Evolutionary conservation across 2,113 vertebrate species (phyloP).

Genomic region (Myrmecophaga tridactyla): DNA sequence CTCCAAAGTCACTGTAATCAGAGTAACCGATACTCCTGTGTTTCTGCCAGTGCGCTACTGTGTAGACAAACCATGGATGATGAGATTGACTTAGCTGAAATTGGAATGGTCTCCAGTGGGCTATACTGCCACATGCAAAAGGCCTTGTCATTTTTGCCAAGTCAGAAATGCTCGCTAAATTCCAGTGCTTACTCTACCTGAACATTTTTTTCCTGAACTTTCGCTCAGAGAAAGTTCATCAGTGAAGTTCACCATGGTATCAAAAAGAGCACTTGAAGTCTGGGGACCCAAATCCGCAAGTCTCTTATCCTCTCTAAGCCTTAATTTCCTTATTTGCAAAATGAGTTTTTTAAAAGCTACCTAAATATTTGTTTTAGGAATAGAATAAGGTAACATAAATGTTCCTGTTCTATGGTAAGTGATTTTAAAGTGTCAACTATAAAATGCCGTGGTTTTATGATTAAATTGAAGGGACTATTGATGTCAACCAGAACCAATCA

Average conservation of each 20-base stretch:
- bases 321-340: constrained; percentile 3
- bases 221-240: background rate
- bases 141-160: background rate
- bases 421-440: background rate
- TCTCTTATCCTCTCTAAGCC: background rate
- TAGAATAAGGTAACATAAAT: background rate
- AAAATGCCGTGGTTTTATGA: constrained; percentile 6
- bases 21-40: constrained; percentile 62
- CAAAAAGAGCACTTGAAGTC: background rate
- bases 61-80: constrained; percentile 68
- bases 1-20: constrained; percentile 65
- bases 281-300: background rate
- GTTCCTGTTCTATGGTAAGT: background rate
- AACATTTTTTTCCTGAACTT: background rate
- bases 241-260: background rate
- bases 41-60: constrained; percentile 71
- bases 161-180: background rate
- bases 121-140: constrained; percentile 31
- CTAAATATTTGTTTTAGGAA: constrained; percentile 17
- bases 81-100: constrained; percentile 56
- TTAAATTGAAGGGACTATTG: background rate
- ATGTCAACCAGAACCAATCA: background rate
- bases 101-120: constrained; percentile 45
- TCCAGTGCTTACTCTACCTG: background rate
- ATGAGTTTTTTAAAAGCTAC: background rate